A percentile compares a stretch with the other conserved stretches of the same genome.
Conservation (phyloP, 2,797 vertebrate species). For the Sebastes aleutianus region DNA sequence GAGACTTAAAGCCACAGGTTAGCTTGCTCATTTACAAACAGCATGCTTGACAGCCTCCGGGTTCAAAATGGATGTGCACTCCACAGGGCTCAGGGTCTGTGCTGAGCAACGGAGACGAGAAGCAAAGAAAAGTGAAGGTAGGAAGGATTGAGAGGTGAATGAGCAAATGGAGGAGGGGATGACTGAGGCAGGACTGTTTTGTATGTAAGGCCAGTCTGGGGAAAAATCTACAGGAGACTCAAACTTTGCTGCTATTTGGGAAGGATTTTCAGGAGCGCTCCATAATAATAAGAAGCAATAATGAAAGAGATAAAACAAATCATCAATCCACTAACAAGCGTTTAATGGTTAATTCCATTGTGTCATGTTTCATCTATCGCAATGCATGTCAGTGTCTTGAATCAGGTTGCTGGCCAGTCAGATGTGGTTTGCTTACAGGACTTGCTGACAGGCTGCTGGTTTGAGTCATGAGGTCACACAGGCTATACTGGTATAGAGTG, state of each 20-base stretch:
- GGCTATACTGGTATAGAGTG: neutral
- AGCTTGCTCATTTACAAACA: conserved; percentile 59
- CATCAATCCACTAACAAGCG: neutral
- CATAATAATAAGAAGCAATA: neutral
- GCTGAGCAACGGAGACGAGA: conserved; percentile 38
- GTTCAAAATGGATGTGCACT: conserved; percentile 50
- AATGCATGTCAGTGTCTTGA: neutral
- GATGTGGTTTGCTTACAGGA: neutral
- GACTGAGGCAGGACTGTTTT: neutral
- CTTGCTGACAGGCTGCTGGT: neutral
- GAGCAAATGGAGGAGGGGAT: neutral
- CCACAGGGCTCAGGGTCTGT: conserved; percentile 36
- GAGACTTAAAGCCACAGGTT: conserved; percentile 50
- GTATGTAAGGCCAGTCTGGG: neutral
- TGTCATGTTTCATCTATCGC: conserved; percentile 1
- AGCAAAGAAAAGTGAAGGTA: conserved; percentile 12
- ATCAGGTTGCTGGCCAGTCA: conserved; percentile 1
- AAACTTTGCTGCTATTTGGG: neutral
- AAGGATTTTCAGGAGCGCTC: neutral
- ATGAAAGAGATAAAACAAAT: neutral
- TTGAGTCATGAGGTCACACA: conserved; percentile 8
- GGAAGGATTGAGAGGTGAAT: conserved; percentile 18
- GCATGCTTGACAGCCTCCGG: conserved; percentile 43
- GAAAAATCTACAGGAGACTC: neutral
- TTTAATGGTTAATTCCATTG: neutral